These are phyloP conservation scores for Halcyon chelicuti DNA, from an alignment of 2,797 vertebrate genomes.

Conservation along the genomic window DNA sequence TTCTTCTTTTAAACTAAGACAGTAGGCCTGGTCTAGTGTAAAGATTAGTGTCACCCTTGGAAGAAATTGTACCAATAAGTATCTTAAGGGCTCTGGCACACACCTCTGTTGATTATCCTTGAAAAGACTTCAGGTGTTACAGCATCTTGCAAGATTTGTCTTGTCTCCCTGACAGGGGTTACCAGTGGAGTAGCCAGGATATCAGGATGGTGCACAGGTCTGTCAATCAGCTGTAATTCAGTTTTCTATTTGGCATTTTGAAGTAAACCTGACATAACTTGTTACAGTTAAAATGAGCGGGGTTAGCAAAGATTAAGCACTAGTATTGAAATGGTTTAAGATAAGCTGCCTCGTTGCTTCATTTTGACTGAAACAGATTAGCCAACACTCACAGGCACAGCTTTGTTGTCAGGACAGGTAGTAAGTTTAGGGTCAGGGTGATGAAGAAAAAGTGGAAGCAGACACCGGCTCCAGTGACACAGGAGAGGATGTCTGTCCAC, in stretches of 20 bases:
- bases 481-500: neutral
- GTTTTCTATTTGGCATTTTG: neutral
- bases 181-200: neutral
- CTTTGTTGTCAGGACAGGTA: neutral
- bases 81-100: neutral
- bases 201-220: neutral
- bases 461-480: neutral
- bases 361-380: neutral
- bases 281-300: neutral
- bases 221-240: neutral
- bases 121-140: neutral
- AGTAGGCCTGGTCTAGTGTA: neutral
- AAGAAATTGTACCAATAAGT: neutral
- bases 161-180: neutral
- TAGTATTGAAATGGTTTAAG: neutral
- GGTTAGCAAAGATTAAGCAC: neutral
- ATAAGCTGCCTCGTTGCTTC: neutral
- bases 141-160: neutral
- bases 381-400: neutral
- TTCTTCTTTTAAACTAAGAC: neutral
- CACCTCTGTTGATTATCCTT: neutral
- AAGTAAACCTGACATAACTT: neutral
- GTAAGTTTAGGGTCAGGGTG: neutral
- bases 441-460: neutral
- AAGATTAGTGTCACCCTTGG: neutral